Evolutionary conservation across 2,888 invertebrate species (phyloP), one percentile per base, ranked within the genome.

Genomic region (Dryobota labecula): DNA sequence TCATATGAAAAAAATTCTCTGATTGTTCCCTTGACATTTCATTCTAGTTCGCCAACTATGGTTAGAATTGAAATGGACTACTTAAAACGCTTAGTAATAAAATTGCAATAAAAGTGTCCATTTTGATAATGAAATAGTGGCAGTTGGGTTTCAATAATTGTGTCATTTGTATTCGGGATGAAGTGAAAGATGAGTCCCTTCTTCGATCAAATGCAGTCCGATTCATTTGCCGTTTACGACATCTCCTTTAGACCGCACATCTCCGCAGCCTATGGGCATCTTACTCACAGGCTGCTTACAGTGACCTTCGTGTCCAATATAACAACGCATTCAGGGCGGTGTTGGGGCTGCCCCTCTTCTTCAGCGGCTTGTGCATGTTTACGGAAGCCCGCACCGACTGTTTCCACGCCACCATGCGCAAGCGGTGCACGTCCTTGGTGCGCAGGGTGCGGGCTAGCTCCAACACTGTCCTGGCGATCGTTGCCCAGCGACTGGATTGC

Each of bases 1-100:
- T 33, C 3, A 24, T 30, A 43, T 27, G 15, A 68, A 54, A 69
- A 33, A 45, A 47, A 8, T 58, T 51, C 41, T 27, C 45, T 36
- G 6, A 56, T 67, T n/a, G 11, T 58, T n/a, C 64, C 33, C 13
- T n/a, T 27, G 6, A 54, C 51, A 41, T 54, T 18, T 70, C 61
- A 75, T 69, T 41, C 58, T 61, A 57, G 49, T 68, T 67, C 8
- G 7, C 11, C 20, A 45, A 15, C 54, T 24, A 61, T 41, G n/a
- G 62, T 54, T 33, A 0, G 57, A 78, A 76, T 73, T 13, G 54
- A n/a, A 80, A 70, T 68, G 33, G 8, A 49, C 60, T 56, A 45
- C n/a, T 67, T 67, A 24, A 58, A 61, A 61, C 62, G 27, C 24
- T 56, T 24, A 6, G 63, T 53, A 27, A 41, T 65, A 73, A 57